Evolutionary conservation across 1,140 invertebrate genomes (phyloP).

Genomic region (Leptopilina clavipes): DNA sequence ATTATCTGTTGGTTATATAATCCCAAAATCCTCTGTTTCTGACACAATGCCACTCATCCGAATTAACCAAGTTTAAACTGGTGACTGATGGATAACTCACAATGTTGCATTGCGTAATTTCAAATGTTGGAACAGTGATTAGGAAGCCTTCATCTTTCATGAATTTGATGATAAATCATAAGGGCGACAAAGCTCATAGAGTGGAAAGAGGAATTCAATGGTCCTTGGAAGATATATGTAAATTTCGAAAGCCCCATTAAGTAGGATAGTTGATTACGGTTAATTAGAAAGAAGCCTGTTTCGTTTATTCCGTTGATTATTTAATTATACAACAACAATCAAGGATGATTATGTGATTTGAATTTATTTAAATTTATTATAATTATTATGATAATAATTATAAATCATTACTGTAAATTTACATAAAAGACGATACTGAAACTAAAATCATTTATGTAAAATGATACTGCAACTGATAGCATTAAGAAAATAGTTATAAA

Average conservation of each 20-base stretch:
- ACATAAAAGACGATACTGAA: too few species aligned
- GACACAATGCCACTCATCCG: neutral
- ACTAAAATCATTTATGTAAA: too few species aligned
- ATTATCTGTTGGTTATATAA: too few species aligned
- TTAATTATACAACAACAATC: neutral
- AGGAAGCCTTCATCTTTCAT: slow-evolving; percentile 13
- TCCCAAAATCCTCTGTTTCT: neutral
- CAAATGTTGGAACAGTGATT: slow-evolving; percentile 30
- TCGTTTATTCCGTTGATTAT: neutral
- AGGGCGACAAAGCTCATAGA: neutral
- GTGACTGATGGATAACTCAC: slow-evolving; percentile 8
- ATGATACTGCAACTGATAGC: too few species aligned
- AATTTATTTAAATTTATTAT: too few species aligned
- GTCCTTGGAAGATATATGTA: slow-evolving; percentile 14
- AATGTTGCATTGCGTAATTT: slow-evolving; percentile 4
- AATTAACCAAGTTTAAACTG: slow-evolving; percentile 21
- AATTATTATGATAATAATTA: too few species aligned
- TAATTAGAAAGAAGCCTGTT: neutral
- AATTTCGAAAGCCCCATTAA: neutral
- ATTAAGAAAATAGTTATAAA: too few species aligned
- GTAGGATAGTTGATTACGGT: neutral
- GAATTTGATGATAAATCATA: slow-evolving; percentile 8
- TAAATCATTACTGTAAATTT: too few species aligned
- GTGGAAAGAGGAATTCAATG: slow-evolving; percentile 3
- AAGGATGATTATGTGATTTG: too few species aligned